Evolutionary conservation across 2,888 invertebrate species (phyloP).

Genomic region (Aphidius colemani): DNA sequence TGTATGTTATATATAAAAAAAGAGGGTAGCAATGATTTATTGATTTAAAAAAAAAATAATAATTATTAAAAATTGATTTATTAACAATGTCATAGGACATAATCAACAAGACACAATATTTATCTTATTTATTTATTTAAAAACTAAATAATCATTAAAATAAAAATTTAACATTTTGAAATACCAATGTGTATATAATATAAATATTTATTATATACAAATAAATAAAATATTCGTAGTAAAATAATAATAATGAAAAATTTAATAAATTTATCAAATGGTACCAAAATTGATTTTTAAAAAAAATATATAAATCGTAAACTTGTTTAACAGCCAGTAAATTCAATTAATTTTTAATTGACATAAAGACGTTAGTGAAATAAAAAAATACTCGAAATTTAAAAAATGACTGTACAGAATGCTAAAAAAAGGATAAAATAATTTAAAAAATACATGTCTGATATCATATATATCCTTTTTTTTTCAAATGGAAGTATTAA

Average conservation of each 20-base stretch:
- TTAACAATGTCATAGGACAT: conserved; percentile 1
- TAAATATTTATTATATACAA: conserved; percentile 16
- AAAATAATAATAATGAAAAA: conserved; percentile 17
- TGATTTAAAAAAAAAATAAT: conserved; percentile 1
- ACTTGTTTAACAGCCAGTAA: conserved; percentile 39
- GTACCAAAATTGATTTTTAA: conserved; percentile 19
- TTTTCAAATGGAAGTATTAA: conserved; percentile 51
- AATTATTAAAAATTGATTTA: not conserved
- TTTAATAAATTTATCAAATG: conserved; percentile 13
- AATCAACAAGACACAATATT: not conserved
- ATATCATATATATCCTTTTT: conserved; percentile 52
- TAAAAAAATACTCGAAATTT: not conserved
- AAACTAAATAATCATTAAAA: not conserved
- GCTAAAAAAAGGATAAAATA: conserved; percentile 49
- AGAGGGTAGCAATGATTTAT: conserved; percentile 1
- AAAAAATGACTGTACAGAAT: conserved; percentile 53
- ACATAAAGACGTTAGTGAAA: not conserved
- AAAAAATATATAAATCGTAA: conserved; percentile 1
- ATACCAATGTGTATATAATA: conserved; percentile 17
- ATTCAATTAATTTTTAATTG: conserved; percentile 27
- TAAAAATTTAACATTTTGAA: not conserved
- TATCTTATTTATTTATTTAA: conserved; percentile 11
- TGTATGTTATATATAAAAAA: not conserved
- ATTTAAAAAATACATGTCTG: conserved; percentile 45
- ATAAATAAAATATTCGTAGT: conserved; percentile 7